Percentiles rank a stretch among this genome's conserved stretches.
phyloP scores from a whole-genome alignment of 2,888 invertebrate genomes.

The Anthrax anthrax region DNA sequence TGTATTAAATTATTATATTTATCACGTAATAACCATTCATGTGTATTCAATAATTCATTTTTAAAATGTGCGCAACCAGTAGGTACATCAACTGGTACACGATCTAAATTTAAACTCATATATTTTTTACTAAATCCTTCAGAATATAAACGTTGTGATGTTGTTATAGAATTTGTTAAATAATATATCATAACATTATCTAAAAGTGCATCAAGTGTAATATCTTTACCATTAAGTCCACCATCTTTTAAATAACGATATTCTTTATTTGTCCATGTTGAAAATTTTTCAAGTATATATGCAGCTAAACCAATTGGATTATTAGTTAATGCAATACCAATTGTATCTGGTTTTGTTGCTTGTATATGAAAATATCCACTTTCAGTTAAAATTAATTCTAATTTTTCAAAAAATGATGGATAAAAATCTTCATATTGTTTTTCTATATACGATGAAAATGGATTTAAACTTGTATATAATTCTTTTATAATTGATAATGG shows the following conservation, averaged over 20 bases:
- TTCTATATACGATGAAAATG: conserved; percentile 39
- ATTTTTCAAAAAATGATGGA: conserved; percentile 27
- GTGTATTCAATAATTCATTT: conserved; percentile 20
- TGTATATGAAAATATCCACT: conserved; percentile 53
- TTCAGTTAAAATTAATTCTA: conserved; percentile 23
- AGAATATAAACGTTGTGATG: conserved; percentile 59
- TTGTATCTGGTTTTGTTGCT: conserved; percentile 69
- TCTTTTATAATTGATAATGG: conserved; percentile 22
- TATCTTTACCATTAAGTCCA: conserved; percentile 47
- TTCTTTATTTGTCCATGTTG: conserved; percentile 50
- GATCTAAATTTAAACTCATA: conserved; percentile 26
- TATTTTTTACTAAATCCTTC: conserved; percentile 39
- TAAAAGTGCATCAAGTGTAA: conserved; percentile 52
- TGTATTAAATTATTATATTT: conserved; percentile 25
- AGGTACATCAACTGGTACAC: conserved; percentile 20
- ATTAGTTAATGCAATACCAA: conserved; percentile 54
- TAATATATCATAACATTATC: conserved; percentile 80
- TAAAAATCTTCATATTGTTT: conserved; percentile 26
- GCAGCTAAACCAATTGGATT: conserved; percentile 68
- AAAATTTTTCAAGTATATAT: conserved; percentile 74
- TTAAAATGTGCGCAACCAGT: conserved; percentile 26
- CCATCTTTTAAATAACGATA: conserved; percentile 44
- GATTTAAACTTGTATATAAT: conserved; percentile 37
- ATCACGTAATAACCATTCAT: conserved; percentile 18
- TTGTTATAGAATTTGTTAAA: conserved; percentile 55